These are phyloP conservation scores for Enhydra lutris DNA, from an alignment of 2,113 vertebrate genomes.

Conservation along the genomic window DNA sequence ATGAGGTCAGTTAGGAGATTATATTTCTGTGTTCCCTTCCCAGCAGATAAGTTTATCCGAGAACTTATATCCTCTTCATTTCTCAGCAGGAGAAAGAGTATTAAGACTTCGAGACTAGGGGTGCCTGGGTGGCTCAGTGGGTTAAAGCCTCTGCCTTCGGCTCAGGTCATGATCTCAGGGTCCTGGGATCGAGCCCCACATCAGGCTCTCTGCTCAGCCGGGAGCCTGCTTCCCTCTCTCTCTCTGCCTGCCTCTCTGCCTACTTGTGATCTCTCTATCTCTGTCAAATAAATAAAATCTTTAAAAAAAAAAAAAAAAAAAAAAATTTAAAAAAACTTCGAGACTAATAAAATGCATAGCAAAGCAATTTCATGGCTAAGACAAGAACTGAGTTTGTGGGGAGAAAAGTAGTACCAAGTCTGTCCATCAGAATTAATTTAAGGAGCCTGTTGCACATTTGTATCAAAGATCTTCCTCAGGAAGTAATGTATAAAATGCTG, in stretches of 20 bases:
- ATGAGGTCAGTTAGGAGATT: conserved; percentile 49
- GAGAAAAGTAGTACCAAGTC: background rate
- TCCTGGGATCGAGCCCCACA: no score
- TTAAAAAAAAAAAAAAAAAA: no score
- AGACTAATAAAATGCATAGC: conserved; percentile 65
- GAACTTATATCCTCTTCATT: conserved; percentile 54
- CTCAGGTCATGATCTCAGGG: no score
- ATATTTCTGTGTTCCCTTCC: conserved; percentile 60
- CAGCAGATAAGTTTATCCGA: conserved; percentile 62
- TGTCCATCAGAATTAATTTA: conserved; percentile 59
- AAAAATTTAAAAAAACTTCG: no score
- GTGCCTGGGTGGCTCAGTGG: no score
- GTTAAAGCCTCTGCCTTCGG: no score
- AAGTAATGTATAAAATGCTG: conserved; percentile 13
- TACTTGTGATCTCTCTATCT: no score
- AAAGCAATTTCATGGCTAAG: conserved; percentile 63
- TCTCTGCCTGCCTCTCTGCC: no score
- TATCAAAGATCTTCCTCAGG: background rate
- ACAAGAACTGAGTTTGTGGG: conserved; percentile 36
- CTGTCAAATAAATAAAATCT: no score
- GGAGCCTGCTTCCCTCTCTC: no score
- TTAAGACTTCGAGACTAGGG: conserved; percentile 61
- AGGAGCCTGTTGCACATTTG: background rate
- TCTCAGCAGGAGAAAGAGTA: conserved; percentile 51
- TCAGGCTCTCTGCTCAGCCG: no score